Evolutionary conservation across 2,888 invertebrate genomes (phyloP).

Genomic region (Formica aserva): DNA sequence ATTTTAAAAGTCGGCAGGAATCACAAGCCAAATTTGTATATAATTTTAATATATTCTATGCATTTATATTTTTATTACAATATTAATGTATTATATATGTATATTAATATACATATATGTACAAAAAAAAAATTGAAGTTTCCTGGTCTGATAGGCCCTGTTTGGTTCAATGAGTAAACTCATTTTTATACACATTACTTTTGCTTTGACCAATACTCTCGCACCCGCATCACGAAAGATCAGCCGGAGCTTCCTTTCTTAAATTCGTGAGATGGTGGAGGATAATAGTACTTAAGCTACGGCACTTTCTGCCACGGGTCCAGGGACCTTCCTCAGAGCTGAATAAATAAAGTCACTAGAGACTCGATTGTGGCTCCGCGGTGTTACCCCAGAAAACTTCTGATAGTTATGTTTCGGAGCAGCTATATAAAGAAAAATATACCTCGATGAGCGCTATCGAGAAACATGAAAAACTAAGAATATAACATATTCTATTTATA

Average conservation of each 20-base stretch:
- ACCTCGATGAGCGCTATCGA: neutral
- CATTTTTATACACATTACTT: constrained; percentile 77
- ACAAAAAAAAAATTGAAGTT: neutral
- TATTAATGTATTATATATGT: no score
- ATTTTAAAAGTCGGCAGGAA: no score
- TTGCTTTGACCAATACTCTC: constrained; percentile 82
- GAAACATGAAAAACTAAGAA: constrained; percentile 12
- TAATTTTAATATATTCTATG: no score
- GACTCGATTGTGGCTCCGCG: constrained; percentile 86
- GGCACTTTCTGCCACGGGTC: constrained; percentile 87
- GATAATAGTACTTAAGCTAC: constrained; percentile 84
- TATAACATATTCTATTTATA: neutral
- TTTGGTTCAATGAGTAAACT: neutral
- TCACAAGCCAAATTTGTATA: no score
- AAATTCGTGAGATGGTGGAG: constrained; percentile 78
- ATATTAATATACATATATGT: no score
- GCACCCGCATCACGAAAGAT: constrained; percentile 77
- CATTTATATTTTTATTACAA: no score
- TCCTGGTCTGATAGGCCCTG: neutral
- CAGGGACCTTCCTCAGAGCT: constrained; percentile 87
- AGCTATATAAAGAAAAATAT: constrained; percentile 5
- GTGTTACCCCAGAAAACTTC: constrained; percentile 84
- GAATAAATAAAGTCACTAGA: constrained; percentile 79
- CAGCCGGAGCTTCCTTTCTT: constrained; percentile 74
- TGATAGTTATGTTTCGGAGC: accelerated